A percentile compares a stretch with the other conserved stretches of the same genome.
These are phyloP conservation scores for Oscheius sp. DNA, from an alignment of 2,888 invertebrate species.

Conservation along the genomic window DNA sequence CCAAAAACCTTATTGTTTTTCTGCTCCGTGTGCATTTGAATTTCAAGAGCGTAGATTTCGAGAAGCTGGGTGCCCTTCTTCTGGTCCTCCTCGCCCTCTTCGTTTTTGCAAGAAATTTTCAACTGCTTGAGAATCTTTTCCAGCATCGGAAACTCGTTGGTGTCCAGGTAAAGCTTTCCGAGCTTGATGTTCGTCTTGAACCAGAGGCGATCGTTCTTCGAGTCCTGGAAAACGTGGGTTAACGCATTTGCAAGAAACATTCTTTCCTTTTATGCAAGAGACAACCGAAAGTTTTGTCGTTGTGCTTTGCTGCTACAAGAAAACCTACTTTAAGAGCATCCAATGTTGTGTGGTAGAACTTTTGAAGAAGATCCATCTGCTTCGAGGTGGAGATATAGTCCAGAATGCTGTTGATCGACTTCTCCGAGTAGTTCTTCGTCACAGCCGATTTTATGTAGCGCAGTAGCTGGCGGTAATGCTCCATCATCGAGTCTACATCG, in stretches of 20 bases:
- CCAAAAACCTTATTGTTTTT: slow-evolving; percentile 89
- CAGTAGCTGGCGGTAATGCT: slow-evolving; percentile 91
- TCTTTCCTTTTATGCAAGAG: too few relatives aligned
- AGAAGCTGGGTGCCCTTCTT: slow-evolving; percentile 86
- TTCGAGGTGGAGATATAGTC: slow-evolving; percentile 99
- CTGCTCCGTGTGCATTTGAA: slow-evolving; percentile 99
- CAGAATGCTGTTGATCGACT: slow-evolving; percentile 97
- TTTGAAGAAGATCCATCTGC: slow-evolving; percentile 95
- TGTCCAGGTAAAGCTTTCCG: slow-evolving; percentile 96
- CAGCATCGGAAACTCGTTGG: slow-evolving; percentile 91
- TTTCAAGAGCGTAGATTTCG: slow-evolving; percentile 98
- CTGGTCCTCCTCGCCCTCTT: slow-evolving; percentile 72
- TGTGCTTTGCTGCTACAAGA: neutral
- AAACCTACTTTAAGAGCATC: slow-evolving; percentile 74
- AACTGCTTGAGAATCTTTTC: slow-evolving; percentile 96
- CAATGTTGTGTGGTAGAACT: slow-evolving; percentile 89
- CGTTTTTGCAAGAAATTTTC: slow-evolving; percentile 89
- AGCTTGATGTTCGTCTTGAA: slow-evolving; percentile 99
- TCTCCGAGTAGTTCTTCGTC: slow-evolving; percentile 98
- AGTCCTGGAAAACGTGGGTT: slow-evolving; percentile 79
- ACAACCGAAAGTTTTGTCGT: too few relatives aligned
- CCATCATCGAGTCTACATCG: slow-evolving; percentile 95
- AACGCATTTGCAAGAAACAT: neutral
- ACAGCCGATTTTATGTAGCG: slow-evolving; percentile 99
- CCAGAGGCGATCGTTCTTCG: slow-evolving; percentile 98